phyloP scores from a whole-genome alignment of 2,113 vertebrate species.

The Heptranchias perlo region DNA sequence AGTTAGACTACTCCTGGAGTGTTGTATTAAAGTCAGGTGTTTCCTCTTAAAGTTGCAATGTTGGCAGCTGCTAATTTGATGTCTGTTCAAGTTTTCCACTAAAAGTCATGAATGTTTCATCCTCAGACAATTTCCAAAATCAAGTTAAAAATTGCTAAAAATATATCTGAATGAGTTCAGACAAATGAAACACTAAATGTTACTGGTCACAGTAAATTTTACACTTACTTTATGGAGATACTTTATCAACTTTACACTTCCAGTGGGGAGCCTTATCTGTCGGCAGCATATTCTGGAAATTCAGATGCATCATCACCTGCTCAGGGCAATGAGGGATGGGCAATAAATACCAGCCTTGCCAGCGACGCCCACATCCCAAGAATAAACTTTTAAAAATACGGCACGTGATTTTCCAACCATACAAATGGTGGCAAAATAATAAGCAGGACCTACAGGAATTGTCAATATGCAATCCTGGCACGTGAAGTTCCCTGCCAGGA shows the following conservation, averaged over 20 bases:
- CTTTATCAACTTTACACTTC: neutral
- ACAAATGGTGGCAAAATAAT: neutral
- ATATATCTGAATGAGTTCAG: neutral
- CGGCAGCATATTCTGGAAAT: neutral
- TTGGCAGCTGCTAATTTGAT: neutral
- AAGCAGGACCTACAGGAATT: neutral
- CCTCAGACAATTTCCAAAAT: neutral
- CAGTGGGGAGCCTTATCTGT: neutral
- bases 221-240: neutral
- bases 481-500: neutral
- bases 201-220: neutral
- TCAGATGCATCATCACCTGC: neutral
- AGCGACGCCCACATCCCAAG: neutral
- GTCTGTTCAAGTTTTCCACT: neutral
- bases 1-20: neutral
- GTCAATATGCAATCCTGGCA: neutral
- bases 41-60: constrained; percentile 11
- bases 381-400: neutral
- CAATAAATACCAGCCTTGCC: neutral
- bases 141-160: neutral
- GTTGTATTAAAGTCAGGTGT: constrained; percentile 11
- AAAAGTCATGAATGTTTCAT: neutral
- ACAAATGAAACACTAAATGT: neutral
- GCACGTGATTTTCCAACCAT: neutral
- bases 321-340: neutral